Percentiles rank a stretch among this genome's conserved stretches.
Conservation (phyloP, 2,888 invertebrate species). For the Sminthurinus aureus region DNA sequence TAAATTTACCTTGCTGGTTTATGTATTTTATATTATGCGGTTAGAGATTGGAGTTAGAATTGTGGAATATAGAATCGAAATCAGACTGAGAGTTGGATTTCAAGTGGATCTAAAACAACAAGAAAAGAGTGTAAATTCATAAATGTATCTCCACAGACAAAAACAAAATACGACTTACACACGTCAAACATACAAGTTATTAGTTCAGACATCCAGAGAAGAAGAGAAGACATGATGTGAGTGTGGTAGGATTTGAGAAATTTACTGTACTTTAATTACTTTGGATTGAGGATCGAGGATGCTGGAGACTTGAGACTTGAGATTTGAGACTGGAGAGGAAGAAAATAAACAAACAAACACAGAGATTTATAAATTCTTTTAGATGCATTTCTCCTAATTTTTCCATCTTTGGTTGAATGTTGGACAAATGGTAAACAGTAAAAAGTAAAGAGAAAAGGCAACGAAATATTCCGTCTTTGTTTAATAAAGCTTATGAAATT, state of each 20-base stretch:
- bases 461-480: too few species aligned
- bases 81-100: neutral
- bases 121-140: neutral
- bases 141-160: too few species aligned
- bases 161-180: too few species aligned
- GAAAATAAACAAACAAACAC: neutral
- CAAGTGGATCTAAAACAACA: neutral
- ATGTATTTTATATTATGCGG: neutral
- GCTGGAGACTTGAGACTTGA: too few species aligned
- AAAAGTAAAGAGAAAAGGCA: too few species aligned
- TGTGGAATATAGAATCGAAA: too few species aligned
- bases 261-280: constrained; percentile 34
- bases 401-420: too few species aligned
- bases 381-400: too few species aligned
- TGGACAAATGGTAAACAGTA: too few species aligned
- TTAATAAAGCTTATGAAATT: too few species aligned
- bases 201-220: too few species aligned
- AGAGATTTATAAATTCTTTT: neutral
- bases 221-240: neutral
- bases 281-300: constrained; percentile 4
- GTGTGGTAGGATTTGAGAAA: constrained; percentile 5
- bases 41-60: constrained; percentile 5
- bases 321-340: neutral
- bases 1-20: constrained; percentile 18
- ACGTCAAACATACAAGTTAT: too few species aligned